Conservation (phyloP, 2,113 vertebrate species). For the Myotis lucifugus region DNA sequence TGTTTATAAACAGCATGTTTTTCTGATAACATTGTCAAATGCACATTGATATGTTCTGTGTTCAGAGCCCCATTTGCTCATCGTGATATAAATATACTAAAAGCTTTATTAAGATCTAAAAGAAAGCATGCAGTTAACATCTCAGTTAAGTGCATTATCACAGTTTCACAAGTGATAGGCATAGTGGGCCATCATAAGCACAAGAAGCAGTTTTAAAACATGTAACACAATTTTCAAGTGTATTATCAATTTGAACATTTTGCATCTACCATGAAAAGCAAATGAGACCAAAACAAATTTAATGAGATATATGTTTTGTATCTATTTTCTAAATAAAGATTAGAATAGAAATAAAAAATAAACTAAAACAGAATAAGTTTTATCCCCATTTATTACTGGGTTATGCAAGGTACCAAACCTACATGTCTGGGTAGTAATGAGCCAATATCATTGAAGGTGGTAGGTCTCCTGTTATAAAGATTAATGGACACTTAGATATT, state of each 20-base stretch:
- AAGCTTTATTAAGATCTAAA: neutral
- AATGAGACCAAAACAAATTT: neutral
- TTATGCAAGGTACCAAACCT: neutral
- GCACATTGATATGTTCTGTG: neutral
- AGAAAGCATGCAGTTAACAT: neutral
- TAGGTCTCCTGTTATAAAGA: neutral
- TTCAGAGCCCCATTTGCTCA: neutral
- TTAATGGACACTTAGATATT: neutral
- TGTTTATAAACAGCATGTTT: neutral
- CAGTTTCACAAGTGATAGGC: neutral
- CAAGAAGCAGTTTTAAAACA: neutral
- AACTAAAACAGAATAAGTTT: slow-evolving; percentile 3
- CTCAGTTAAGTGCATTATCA: neutral
- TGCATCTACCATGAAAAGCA: neutral
- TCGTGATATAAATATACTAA: neutral
- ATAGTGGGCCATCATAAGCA: neutral
- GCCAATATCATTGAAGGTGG: neutral
- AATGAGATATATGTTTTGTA: neutral
- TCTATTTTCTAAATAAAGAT: slow-evolving; percentile 10
- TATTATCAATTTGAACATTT: neutral
- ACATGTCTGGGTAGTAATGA: neutral
- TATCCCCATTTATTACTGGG: neutral
- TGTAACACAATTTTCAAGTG: neutral
- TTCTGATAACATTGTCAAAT: neutral
- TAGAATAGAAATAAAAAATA: slow-evolving; percentile 39